Evolutionary conservation across 2,888 invertebrate species (phyloP), one percentile per base, ranked within the genome.

Genomic region (Temnothorax rugatulus): DNA sequence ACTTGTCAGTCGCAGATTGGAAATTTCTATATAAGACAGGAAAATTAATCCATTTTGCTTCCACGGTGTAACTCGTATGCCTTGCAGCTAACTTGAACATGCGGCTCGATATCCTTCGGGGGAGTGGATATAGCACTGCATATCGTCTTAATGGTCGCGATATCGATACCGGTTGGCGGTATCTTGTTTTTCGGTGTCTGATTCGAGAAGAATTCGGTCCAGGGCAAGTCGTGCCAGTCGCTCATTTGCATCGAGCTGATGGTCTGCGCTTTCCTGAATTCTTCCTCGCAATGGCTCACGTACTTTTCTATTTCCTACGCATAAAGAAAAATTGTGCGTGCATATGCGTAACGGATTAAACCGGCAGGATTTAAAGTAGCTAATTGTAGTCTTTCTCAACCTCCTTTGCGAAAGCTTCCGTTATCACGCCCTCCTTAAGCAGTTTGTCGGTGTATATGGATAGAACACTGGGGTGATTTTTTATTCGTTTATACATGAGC

Each of bases 401-500:
- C 77, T 95, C 88, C 88, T 97, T 96, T 18, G 96, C 96, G 91
- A 97, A 97, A 7, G 96, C 96, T 47, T 97, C 96, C 4, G 96
- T 97, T 29, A 97, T 96, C 15, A 97, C 95, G 8, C 97, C 97
- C 90, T 97, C 97, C 0, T 96, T 96, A 87, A 97, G 96, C 75
- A 99, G 95, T 91, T 96, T 96, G 1, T 97, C 96, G 0, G 96
- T 96, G 95, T 98, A 99, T 76, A 97, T 95, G 85, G 97, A 95
- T 86, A 98, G 96, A 75, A 97, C 97, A 93, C 96, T 95, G 34
- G 96, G 95, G 74, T 91, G 91, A 61, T 96, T 95, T 83, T 96
- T 96, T 90, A 99, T 98, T 93, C 97, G 97, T 94, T 98, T 97
- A 96, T 99, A 99, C 98, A 99, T 99, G 88, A 98, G 96, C 0